phyloP scores from a whole-genome alignment of 2,797 vertebrate genomes.

The Hephaestus fuliginosus region DNA sequence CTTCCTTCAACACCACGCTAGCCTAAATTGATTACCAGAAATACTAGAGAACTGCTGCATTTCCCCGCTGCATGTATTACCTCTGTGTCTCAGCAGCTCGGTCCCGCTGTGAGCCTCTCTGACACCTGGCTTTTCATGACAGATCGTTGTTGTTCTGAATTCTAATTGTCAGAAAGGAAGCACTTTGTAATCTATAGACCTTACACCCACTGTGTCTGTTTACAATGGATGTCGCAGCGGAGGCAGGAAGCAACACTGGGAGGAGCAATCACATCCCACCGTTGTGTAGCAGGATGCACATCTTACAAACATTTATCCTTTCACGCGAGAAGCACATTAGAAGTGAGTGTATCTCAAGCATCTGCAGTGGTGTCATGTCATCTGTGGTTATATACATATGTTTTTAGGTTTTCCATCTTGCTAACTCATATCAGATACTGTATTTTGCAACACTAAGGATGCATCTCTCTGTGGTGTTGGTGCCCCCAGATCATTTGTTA shows the following conservation, averaged over 20 bases:
- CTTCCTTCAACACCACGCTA: conserved; percentile 40
- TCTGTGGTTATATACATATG: not conserved
- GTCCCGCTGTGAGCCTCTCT: conserved; percentile 43
- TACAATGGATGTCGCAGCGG: conserved; percentile 36
- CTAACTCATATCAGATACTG: not conserved
- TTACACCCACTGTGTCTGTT: conserved; percentile 38
- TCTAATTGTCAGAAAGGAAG: conserved; percentile 42
- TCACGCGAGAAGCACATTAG: conserved; percentile 11
- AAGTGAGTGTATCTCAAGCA: not conserved
- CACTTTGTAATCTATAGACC: conserved; percentile 36
- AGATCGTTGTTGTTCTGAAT: conserved; percentile 38
- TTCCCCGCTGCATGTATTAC: conserved; percentile 18
- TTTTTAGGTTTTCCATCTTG: not conserved
- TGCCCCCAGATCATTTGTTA: conserved; percentile 15
- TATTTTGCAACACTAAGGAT: not conserved
- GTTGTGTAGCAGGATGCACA: conserved; percentile 13
- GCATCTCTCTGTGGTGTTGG: not conserved
- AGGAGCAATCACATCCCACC: conserved; percentile 28
- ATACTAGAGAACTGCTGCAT: conserved; percentile 19
- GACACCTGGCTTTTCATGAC: conserved; percentile 37
- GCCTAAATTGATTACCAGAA: conserved; percentile 57
- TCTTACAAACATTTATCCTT: conserved; percentile 28
- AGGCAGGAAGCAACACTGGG: conserved; percentile 14
- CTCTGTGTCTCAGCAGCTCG: conserved; percentile 24
- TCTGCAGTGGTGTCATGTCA: not conserved